Evolutionary conservation across 2,888 invertebrate genomes (phyloP).

Genomic region (Agrilus mali): DNA sequence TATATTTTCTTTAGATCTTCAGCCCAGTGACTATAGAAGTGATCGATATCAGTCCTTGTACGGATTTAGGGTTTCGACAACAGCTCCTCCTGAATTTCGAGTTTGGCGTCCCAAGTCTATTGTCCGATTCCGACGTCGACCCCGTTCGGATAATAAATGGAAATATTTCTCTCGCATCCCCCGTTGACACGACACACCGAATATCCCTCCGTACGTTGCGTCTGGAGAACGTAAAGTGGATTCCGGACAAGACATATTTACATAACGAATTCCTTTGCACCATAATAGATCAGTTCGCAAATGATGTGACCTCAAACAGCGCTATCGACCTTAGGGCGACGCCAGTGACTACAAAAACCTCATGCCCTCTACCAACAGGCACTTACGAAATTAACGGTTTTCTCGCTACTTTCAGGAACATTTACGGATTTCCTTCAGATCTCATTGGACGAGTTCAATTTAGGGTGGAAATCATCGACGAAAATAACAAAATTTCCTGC

Average conservation of each 20-base stretch:
- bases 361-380: slow-evolving; percentile 9
- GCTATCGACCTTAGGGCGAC: slow-evolving; percentile 1
- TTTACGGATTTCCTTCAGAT: slow-evolving; percentile 9
- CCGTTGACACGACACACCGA: slow-evolving; percentile 10
- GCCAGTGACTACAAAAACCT: background rate
- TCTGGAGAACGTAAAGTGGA: slow-evolving; percentile 7
- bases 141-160: slow-evolving; percentile 9
- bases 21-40: too few species aligned
- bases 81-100: slow-evolving; percentile 3
- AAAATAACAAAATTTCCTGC: too few species aligned
- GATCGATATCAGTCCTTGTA: too few species aligned
- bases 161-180: slow-evolving; percentile 10
- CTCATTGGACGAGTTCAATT: slow-evolving; percentile 10
- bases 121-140: background rate
- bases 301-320: slow-evolving; percentile 4
- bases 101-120: background rate
- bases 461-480: slow-evolving; percentile 3
- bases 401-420: slow-evolving; percentile 7
- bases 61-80: too few species aligned
- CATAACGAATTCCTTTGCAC: slow-evolving; percentile 8
- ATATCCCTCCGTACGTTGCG: slow-evolving; percentile 10
- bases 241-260: slow-evolving; percentile 10
- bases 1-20: too few species aligned
- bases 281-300: slow-evolving; percentile 9
- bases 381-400: slow-evolving; percentile 9